phyloP scores from a whole-genome alignment of 2,797 vertebrate species.

The Pteronotus mesoamericanus region DNA sequence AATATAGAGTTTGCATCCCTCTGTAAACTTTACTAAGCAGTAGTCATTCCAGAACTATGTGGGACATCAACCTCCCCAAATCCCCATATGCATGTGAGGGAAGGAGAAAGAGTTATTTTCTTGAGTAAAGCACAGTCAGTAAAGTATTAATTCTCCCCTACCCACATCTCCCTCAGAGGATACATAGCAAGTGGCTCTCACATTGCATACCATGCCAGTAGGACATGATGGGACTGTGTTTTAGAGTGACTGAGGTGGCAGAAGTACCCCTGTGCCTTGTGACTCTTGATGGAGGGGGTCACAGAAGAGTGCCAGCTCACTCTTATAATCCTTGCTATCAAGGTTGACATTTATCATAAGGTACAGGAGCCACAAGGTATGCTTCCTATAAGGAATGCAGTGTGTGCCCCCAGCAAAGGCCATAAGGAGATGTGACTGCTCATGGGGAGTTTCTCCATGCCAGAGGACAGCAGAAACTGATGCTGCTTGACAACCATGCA shows the following conservation, averaged over 20 bases:
- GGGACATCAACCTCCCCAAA: background rate
- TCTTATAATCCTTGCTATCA: background rate
- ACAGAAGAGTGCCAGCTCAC: background rate
- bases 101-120: background rate
- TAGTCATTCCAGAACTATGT: background rate
- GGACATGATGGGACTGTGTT: background rate
- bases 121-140: background rate
- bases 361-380: background rate
- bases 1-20: background rate
- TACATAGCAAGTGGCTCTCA: background rate
- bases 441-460: background rate
- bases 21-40: background rate
- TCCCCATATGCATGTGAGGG: background rate
- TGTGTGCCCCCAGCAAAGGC: background rate
- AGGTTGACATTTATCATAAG: background rate
- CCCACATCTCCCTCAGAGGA: background rate
- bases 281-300: background rate
- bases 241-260: background rate
- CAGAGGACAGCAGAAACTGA: background rate
- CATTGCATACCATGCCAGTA: background rate
- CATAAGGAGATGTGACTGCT: background rate
- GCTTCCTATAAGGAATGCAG: background rate
- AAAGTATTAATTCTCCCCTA: background rate
- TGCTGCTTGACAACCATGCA: background rate
- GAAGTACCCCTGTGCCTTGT: background rate